Evolutionary conservation across 2,113 vertebrate species (phyloP), one percentile per base, ranked within the genome.

Genomic region (Nipponia nippon): DNA sequence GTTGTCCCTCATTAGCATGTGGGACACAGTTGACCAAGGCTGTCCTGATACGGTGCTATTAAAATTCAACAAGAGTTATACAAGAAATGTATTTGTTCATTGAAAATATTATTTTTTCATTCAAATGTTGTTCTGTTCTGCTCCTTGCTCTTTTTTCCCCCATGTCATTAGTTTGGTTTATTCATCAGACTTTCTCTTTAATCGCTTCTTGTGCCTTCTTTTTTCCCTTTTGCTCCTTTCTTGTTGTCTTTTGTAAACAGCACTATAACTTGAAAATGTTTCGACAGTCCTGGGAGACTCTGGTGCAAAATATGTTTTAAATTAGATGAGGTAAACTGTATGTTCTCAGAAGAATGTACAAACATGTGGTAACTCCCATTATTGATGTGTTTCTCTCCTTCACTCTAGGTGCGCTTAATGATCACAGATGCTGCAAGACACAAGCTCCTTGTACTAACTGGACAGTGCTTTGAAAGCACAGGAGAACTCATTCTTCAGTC

Each of bases 401-500:
- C 61, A 71, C 95, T 96, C 11, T 75, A 99, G 99, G 99, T 98
- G 79, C 99, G 99, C 61, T 97, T 99, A 89, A 99, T 99, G 99
- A 98, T 99, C 96, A 99, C 99, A 21, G 99, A 99, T 58, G 98
- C 98, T 11, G 98, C 99, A 91, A 98, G 99, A 65, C 99, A 99
- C 98, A 99, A 99, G 87, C 98, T 99, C 78, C 97, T 99, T 70
- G 98, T 99, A 73, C 98, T 99, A 66, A 99, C 99, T 3, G 99
- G 99, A 15, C 99, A 99, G 92, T 99, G 98, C 96, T 98, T 99
- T 93, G 99, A 99, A 98, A 99, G 98, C 67, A 99, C 99, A 0
- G 99, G 99, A 16, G 99, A 99, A 90, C 98, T 99, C 87, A 99
- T 99, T 95, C 99, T 99, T 79, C 99, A 99, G 91, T 99, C 99